Evolutionary conservation across 2,113 vertebrate species (phyloP).

Genomic region (Callipepla squamata): DNA sequence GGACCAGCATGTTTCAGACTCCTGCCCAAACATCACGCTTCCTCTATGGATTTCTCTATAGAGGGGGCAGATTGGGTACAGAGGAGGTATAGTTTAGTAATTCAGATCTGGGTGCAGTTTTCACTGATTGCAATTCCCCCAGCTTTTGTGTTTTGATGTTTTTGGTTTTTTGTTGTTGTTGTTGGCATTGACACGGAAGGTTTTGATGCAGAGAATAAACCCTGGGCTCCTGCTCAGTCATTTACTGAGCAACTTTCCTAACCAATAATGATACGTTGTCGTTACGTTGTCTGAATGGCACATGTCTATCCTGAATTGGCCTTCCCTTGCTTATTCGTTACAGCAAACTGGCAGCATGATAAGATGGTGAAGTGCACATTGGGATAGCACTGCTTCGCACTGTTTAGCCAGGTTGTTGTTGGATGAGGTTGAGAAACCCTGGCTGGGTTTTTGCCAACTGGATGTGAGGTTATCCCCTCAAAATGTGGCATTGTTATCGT

Average conservation of each 20-base stretch:
- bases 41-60: accelerated
- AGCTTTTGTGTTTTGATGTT: too few species aligned
- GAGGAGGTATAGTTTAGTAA: background rate
- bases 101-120: background rate
- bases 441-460: accelerated
- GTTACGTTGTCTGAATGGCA: background rate
- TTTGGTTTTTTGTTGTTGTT: background rate
- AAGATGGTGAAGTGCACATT: accelerated
- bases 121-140: background rate
- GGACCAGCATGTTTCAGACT: accelerated
- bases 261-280: background rate
- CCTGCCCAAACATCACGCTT: too few species aligned
- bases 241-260: background rate
- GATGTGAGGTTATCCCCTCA: background rate
- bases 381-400: accelerated
- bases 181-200: background rate
- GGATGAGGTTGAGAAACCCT: background rate
- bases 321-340: background rate
- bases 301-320: background rate
- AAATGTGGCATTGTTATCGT: accelerated
- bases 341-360: background rate
- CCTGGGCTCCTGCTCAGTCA: background rate
- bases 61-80: background rate
- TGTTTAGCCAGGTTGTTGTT: background rate
- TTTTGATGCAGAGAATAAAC: background rate